These are phyloP conservation scores for Phoeniculus purpureus DNA, from an alignment of 2,797 vertebrate species.

Conservation along the genomic window DNA sequence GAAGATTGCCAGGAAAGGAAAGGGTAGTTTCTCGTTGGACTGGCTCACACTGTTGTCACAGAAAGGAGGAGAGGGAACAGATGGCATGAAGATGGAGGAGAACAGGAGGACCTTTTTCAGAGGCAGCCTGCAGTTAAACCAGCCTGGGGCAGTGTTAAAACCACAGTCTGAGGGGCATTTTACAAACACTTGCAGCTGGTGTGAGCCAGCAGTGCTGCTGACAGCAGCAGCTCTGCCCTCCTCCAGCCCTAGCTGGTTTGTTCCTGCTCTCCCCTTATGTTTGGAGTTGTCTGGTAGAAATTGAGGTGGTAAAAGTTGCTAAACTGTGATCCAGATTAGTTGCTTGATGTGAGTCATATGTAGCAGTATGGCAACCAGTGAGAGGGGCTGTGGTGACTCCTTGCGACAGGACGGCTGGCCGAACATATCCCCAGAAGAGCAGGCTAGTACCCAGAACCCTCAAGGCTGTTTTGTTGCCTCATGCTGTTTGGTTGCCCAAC, in stretches of 20 bases:
- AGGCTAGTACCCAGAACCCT: not conserved
- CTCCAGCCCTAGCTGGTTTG: not conserved
- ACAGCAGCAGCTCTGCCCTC: not conserved
- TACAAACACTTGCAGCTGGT: accelerated
- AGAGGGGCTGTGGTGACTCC: not conserved
- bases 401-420: not conserved
- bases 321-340: not conserved
- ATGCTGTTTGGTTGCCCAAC: slow-evolving; percentile 14
- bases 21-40: not conserved
- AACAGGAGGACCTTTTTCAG: not conserved
- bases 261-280: not conserved
- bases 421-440: accelerated
- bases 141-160: not conserved
- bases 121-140: not conserved
- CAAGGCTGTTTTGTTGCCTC: not conserved
- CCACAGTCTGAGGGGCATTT: no score
- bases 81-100: not conserved
- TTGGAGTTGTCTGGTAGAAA: not conserved
- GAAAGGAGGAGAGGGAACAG: not conserved
- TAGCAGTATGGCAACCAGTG: not conserved
- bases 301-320: not conserved
- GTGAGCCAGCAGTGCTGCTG: not conserved
- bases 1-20: not conserved
- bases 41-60: not conserved
- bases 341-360: not conserved